Evolutionary conservation across 2,797 vertebrate species (phyloP).

Genomic region (Ambastaia sidthimunki): DNA sequence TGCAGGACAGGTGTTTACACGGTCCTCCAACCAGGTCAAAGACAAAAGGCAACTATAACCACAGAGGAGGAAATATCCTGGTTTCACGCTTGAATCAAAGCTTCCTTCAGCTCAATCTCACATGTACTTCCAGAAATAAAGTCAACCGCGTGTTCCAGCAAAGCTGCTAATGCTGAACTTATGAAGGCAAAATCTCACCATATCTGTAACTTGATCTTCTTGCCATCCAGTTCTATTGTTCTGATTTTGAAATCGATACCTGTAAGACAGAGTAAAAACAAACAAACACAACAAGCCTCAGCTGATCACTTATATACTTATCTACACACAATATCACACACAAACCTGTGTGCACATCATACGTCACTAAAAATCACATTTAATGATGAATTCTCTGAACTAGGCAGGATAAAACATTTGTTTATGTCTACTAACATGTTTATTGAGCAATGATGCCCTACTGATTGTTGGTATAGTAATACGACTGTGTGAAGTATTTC

Average conservation of each 20-base stretch:
- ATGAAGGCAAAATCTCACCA: slow-evolving; percentile 80
- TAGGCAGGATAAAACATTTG: too few relatives aligned
- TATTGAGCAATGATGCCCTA: too few relatives aligned
- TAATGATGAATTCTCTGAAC: too few relatives aligned
- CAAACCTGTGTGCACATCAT: too few relatives aligned
- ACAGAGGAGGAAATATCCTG: slow-evolving; percentile 7
- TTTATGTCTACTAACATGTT: too few relatives aligned
- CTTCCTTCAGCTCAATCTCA: slow-evolving; percentile 2
- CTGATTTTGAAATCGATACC: slow-evolving; percentile 98
- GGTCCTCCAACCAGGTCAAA: background rate
- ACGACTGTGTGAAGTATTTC: too few relatives aligned
- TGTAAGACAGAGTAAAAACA: slow-evolving; percentile 62
- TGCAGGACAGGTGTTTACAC: too few relatives aligned
- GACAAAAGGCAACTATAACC: background rate
- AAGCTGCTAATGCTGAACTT: background rate
- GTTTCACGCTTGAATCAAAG: background rate
- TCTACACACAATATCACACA: too few relatives aligned
- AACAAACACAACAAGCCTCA: background rate
- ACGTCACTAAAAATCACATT: too few relatives aligned
- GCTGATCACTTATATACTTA: too few relatives aligned
- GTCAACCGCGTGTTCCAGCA: background rate
- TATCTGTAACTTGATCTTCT: slow-evolving; percentile 97
- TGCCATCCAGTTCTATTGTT: slow-evolving; percentile 96
- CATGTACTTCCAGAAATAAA: background rate
- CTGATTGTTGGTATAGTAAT: too few relatives aligned